These are phyloP conservation scores for Anguilla megastoma DNA, from an alignment of 2,797 vertebrate species.

Conservation along the genomic window DNA sequence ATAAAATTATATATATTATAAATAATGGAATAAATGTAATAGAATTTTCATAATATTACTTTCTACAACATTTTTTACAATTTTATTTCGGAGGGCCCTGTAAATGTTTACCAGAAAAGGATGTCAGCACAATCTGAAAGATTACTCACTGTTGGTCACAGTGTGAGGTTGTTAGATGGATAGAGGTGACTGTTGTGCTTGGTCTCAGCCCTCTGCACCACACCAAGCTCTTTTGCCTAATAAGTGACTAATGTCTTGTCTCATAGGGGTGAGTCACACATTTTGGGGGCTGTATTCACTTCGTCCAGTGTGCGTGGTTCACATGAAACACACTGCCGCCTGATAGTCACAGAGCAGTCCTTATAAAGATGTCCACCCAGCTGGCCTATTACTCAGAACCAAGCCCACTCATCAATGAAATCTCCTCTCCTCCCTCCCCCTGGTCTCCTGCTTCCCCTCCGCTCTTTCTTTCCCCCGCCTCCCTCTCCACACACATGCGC, in stretches of 20 bases:
- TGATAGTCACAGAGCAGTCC: conserved; percentile 27
- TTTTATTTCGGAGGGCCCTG: background rate
- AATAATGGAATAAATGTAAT: too few relatives aligned
- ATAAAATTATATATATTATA: too few relatives aligned
- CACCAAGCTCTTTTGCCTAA: background rate
- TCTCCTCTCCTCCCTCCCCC: background rate
- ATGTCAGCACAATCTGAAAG: background rate
- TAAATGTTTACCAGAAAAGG: background rate
- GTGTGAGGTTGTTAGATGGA: background rate
- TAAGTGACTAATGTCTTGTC: conserved; percentile 28
- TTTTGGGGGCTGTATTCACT: conserved; percentile 16
- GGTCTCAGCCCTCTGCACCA: background rate
- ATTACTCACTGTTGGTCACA: background rate
- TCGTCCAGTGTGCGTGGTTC: background rate
- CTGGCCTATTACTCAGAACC: conserved; percentile 24
- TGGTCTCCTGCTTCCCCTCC: background rate
- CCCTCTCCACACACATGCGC: background rate
- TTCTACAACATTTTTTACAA: too few relatives aligned
- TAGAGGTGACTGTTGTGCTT: background rate
- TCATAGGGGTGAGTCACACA: conserved; percentile 14
- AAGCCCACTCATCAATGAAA: conserved; percentile 32
- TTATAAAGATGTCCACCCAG: conserved; percentile 35
- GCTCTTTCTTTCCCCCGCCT: conserved; percentile 14
- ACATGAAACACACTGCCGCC: background rate
- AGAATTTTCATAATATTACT: too few relatives aligned